A percentile compares a stretch with the other conserved stretches of the same genome.
phyloP scores from a whole-genome alignment of 2,113 vertebrate genomes.

The Terrapene triunguis region DNA sequence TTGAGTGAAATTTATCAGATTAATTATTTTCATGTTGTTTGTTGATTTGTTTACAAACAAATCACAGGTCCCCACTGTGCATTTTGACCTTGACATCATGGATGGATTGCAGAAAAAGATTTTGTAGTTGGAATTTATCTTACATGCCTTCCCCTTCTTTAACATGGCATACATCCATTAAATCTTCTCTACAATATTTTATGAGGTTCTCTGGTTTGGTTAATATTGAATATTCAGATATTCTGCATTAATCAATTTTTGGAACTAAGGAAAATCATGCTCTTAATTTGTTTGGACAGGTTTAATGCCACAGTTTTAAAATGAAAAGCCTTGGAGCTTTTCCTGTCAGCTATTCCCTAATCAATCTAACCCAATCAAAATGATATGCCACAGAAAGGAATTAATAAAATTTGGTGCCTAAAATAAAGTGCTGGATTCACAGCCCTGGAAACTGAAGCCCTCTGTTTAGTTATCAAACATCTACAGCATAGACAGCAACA shows the following conservation, averaged over 20 bases:
- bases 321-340: neutral
- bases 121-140: neutral
- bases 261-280: neutral
- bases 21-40: neutral
- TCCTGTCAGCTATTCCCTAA: neutral
- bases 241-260: neutral
- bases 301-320: neutral
- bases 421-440: slow-evolving; percentile 8
- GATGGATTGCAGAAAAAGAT: neutral
- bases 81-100: neutral
- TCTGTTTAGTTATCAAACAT: neutral
- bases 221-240: neutral
- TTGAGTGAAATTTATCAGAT: neutral
- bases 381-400: neutral
- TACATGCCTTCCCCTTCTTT: neutral
- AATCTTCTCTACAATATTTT: neutral
- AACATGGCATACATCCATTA: neutral
- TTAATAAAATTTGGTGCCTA: neutral
- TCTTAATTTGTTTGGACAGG: neutral
- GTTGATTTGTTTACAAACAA: neutral
- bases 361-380: neutral
- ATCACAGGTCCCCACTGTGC: neutral
- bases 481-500: neutral
- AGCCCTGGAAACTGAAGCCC: neutral
- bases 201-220: neutral